These are phyloP conservation scores for Epiperipatus broadwayi DNA, from an alignment of 2,888 invertebrate genomes.

Conservation along the genomic window DNA sequence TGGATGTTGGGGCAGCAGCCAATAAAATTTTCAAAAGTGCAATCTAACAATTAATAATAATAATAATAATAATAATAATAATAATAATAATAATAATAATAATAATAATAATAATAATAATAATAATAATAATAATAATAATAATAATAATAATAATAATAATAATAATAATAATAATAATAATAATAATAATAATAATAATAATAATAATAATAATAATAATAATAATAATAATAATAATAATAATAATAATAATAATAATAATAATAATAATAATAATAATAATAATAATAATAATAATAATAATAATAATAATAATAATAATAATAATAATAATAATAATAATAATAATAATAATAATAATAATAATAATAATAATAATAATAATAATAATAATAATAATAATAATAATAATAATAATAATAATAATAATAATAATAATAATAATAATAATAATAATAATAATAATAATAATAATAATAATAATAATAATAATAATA, in stretches of 20 bases:
- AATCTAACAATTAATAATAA: conserved; percentile 35
- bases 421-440: conserved; percentile 1
- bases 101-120: not conserved
- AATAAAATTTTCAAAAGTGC: conserved; percentile 84
- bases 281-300: not conserved
- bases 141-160: not conserved
- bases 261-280: not conserved
- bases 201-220: not conserved
- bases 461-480: not conserved
- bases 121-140: conserved; percentile 13
- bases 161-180: conserved; percentile 4
- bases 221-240: not conserved
- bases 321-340: conserved; percentile 14
- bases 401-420: not conserved
- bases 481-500: conserved; percentile 1
- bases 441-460: conserved; percentile 15
- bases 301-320: conserved; percentile 4
- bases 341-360: not conserved
- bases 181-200: conserved; percentile 15
- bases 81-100: no score
- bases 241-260: conserved; percentile 15
- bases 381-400: conserved; percentile 14
- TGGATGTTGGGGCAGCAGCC: conserved; percentile 97
- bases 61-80: not conserved
- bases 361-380: conserved; percentile 4